phyloP scores from a whole-genome alignment of 2,113 vertebrate genomes.

The Laticauda laticaudata region DNA sequence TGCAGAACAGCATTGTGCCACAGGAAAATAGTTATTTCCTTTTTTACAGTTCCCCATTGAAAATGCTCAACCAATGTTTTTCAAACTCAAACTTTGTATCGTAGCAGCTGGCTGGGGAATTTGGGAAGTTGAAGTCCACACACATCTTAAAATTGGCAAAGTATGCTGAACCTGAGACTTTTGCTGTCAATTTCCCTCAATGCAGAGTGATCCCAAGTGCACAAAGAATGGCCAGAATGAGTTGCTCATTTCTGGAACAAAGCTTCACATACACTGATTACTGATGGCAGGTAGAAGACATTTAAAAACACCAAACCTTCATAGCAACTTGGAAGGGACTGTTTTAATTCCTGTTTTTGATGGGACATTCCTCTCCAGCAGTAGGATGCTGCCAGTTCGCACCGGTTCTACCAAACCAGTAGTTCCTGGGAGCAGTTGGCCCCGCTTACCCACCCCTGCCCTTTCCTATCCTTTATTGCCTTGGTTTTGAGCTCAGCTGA shows the following conservation, averaged over 20 bases:
- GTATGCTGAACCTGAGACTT: not conserved
- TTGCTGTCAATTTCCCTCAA: not conserved
- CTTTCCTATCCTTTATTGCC: too few relatives aligned
- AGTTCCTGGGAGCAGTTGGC: too few relatives aligned
- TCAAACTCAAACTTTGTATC: not conserved
- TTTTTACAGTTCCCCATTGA: not conserved
- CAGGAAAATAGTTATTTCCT: not conserved
- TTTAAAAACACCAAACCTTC: not conserved
- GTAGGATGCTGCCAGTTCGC: too few relatives aligned
- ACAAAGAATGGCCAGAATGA: not conserved
- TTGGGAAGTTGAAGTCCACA: not conserved
- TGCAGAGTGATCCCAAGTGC: not conserved
- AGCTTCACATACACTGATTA: not conserved
- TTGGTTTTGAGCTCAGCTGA: too few relatives aligned
- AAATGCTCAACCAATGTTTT: not conserved
- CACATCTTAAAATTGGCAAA: not conserved
- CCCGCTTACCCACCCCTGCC: too few relatives aligned
- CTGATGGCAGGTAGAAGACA: not conserved
- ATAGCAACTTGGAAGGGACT: not conserved
- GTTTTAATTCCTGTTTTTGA: not conserved
- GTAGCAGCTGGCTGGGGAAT: not conserved
- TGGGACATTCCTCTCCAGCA: not conserved
- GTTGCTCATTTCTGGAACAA: not conserved
- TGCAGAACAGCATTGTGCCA: not conserved
- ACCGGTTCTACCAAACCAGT: too few relatives aligned